Conservation (phyloP, 2,113 vertebrate species). For the Ptychochromis oligacanthus region DNA sequence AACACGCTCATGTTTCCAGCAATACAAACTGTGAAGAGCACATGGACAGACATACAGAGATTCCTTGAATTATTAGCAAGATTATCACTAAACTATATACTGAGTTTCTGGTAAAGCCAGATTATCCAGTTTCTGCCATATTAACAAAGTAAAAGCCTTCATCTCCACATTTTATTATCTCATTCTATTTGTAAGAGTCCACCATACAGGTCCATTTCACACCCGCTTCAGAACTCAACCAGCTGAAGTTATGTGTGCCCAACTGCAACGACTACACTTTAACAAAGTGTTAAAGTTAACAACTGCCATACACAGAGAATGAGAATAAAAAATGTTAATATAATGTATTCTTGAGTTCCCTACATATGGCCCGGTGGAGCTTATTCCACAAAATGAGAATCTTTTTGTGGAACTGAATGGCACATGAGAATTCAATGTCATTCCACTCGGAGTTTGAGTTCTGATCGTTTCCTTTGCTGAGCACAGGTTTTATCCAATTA, state of each 20-base stretch:
- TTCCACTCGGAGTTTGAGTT: not conserved
- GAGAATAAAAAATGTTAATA: not conserved
- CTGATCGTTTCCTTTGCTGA: slow-evolving; percentile 28
- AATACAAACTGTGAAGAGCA: too few relatives aligned
- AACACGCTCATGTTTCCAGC: too few relatives aligned
- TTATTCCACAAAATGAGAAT: not conserved
- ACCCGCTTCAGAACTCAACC: not conserved
- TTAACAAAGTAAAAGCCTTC: not conserved
- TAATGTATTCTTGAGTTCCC: not conserved
- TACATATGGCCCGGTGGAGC: not conserved
- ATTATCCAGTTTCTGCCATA: not conserved
- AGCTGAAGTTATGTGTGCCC: not conserved
- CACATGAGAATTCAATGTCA: slow-evolving; percentile 11
- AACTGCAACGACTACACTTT: not conserved
- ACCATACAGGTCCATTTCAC: not conserved
- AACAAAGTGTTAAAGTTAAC: not conserved
- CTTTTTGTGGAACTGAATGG: not conserved
- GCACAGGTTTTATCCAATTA: slow-evolving; percentile 57
- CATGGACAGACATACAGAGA: not conserved
- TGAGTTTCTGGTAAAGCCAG: not conserved
- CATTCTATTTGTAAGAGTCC: not conserved
- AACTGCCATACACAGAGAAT: not conserved
- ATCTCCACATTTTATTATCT: slow-evolving; percentile 15
- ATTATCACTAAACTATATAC: slow-evolving; percentile 14
- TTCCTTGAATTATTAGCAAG: not conserved